Percentiles rank a stretch among this genome's conserved stretches.
Conservation (phyloP, 2,113 vertebrate species). For the Cyprinodon variegatus region DNA sequence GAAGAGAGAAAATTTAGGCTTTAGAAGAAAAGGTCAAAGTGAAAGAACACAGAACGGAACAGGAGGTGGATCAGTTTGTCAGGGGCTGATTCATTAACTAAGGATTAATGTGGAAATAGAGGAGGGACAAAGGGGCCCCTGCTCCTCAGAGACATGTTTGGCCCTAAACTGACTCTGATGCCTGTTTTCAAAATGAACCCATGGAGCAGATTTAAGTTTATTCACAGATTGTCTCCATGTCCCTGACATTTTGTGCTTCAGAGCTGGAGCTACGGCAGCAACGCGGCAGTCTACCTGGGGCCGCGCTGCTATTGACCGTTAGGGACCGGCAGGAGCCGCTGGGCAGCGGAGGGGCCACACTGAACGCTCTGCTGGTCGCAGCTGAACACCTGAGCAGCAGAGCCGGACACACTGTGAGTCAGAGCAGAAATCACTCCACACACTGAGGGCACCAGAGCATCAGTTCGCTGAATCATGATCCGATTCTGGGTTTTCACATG, state of each 20-base stretch:
- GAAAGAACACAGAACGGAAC: too few relatives aligned
- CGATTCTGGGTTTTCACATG: too few relatives aligned
- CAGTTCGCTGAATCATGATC: too few relatives aligned
- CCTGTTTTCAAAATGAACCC: not conserved
- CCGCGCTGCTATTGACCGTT: slow-evolving; percentile 83
- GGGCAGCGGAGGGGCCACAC: slow-evolving; percentile 93
- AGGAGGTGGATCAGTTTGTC: too few relatives aligned
- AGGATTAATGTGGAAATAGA: too few relatives aligned
- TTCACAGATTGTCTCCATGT: not conserved
- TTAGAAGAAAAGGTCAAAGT: too few relatives aligned
- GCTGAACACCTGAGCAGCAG: slow-evolving; percentile 91
- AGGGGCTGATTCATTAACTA: too few relatives aligned
- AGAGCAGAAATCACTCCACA: not conserved
- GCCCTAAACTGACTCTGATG: too few relatives aligned
- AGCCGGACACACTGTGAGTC: slow-evolving; percentile 86
- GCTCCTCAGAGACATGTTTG: too few relatives aligned
- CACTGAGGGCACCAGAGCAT: too few relatives aligned
- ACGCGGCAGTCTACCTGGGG: slow-evolving; percentile 75
- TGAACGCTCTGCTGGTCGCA: slow-evolving; percentile 92
- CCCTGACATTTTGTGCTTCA: slow-evolving; percentile 53
- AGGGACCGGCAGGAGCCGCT: slow-evolving; percentile 84
- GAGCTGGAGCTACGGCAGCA: slow-evolving; percentile 88
- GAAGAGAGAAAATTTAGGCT: too few relatives aligned
- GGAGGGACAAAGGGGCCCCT: too few relatives aligned
- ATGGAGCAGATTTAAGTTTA: not conserved